Evolutionary conservation across 2,113 vertebrate species (phyloP).

Genomic region (Myrmecobius fasciatus): DNA sequence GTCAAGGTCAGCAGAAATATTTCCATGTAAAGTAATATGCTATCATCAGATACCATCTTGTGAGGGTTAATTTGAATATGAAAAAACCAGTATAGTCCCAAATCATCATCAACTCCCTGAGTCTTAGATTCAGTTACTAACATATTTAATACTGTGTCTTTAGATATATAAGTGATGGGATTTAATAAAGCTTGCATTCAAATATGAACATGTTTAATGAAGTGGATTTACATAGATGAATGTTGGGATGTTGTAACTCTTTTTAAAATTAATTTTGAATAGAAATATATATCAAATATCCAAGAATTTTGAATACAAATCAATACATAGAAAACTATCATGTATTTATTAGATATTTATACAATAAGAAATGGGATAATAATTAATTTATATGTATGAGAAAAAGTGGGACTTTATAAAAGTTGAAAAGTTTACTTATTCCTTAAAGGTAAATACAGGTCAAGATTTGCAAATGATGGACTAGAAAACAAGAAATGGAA

Average conservation of each 20-base stretch:
- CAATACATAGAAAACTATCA: background rate
- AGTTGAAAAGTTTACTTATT: background rate
- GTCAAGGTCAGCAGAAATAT: conserved; percentile 68
- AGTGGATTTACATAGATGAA: background rate
- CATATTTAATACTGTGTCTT: background rate
- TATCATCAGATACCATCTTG: conserved; percentile 52
- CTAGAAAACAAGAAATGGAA: background rate
- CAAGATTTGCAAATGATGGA: background rate
- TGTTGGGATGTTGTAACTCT: background rate
- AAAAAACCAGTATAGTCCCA: conserved; percentile 59
- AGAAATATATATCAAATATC: background rate
- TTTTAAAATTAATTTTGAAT: background rate
- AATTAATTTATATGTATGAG: background rate
- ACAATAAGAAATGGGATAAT: background rate
- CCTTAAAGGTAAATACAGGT: background rate
- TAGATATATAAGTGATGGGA: background rate
- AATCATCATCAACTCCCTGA: conserved; percentile 51
- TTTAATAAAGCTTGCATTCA: background rate
- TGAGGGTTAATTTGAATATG: conserved; percentile 70
- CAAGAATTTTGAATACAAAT: background rate
- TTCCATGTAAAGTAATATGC: conserved; percentile 66
- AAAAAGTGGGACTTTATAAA: background rate
- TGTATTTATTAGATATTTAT: background rate
- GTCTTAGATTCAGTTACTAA: background rate
- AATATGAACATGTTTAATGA: background rate